Base-by-base conservation (phyloP, 2,797 vertebrate species). In the Aplochiton taeniatus region DNA sequence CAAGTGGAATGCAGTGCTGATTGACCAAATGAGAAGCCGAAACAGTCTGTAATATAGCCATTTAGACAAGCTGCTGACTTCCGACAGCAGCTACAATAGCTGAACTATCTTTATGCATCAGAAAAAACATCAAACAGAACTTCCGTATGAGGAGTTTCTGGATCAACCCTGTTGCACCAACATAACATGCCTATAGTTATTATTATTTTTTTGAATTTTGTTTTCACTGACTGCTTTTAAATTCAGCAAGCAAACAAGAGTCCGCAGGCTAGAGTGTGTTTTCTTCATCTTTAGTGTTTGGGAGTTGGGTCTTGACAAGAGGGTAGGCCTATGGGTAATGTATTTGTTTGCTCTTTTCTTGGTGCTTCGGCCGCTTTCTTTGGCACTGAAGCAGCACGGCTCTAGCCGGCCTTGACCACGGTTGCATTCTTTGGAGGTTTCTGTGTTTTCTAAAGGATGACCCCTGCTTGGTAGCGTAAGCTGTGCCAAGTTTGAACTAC, bases 371-470 rank as follows among this genome's bases (percentile, higher is more conserved):
- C 48, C 49, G 44, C 4, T 43, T n/a, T 82, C 76, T 51, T 3
- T 51, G 41, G 61, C 48, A 61, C 75, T 42, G 61, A 62, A 72
- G 68, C 44, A 60, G 41, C 54, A 63, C 67, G 58, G 63, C 67
- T 75, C 73, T 65, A 69, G 63, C 60, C 65, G 74, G 77, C 69
- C 69, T 81, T 87, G 83, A 83, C 87, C 86, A 67, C 83, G 84
- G 83, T 84, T 85, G 80, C 82, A 90, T 92, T 91, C 85, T 86
- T 88, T 72, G 46, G 85, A 87, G 82, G 82, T 83, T 79, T 85
- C 85, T 72, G 84, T 88, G 85, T 87, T 90, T 88, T 88, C 65
- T 76, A 79, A 82, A 90, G 88, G 86, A 85, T 90, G 87, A 82
- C 83, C 73, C 76, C 83, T 50, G 77, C 72, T 44, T 79, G 80